These are phyloP conservation scores for Centruroides sculpturatus DNA, from an alignment of 1,140 invertebrate species.

Conservation along the genomic window DNA sequence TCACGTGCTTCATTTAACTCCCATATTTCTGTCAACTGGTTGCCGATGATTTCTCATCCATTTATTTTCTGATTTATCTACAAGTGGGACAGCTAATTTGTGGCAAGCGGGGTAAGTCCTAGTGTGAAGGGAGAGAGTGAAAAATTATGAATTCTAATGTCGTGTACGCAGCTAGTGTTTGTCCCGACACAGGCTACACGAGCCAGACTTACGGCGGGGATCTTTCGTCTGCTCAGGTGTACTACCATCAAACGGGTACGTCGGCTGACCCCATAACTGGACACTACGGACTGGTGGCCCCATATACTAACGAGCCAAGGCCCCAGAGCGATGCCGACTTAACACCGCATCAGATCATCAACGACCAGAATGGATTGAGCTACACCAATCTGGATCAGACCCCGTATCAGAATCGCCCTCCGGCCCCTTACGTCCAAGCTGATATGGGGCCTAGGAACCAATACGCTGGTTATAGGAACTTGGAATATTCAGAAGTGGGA, in stretches of 20 bases:
- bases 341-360: slow-evolving; percentile 37
- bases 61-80: slow-evolving; percentile 19
- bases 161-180: slow-evolving; percentile 10
- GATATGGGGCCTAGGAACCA: neutral
- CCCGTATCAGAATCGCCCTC: neutral
- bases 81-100: slow-evolving; percentile 16
- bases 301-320: neutral
- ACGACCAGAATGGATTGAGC: slow-evolving; percentile 66
- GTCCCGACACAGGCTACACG: slow-evolving; percentile 3
- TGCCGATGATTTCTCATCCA: slow-evolving; percentile 15
- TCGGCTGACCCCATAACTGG: slow-evolving; percentile 1
- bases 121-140: neutral
- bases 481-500: neutral
- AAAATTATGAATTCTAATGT: slow-evolving; percentile 12
- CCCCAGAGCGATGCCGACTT: slow-evolving; percentile 4
- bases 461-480: neutral
- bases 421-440: neutral
- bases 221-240: slow-evolving; percentile 53
- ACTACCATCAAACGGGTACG: slow-evolving; percentile 6
- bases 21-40: slow-evolving; percentile 17
- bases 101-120: neutral
- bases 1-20: slow-evolving; percentile 16
- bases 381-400: slow-evolving; percentile 67
- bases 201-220: slow-evolving; percentile 38
- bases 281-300: neutral